Percentiles rank a stretch among this genome's conserved stretches.
phyloP scores from a whole-genome alignment of 2,888 invertebrate genomes.

The Orchesellides sinensis region DNA sequence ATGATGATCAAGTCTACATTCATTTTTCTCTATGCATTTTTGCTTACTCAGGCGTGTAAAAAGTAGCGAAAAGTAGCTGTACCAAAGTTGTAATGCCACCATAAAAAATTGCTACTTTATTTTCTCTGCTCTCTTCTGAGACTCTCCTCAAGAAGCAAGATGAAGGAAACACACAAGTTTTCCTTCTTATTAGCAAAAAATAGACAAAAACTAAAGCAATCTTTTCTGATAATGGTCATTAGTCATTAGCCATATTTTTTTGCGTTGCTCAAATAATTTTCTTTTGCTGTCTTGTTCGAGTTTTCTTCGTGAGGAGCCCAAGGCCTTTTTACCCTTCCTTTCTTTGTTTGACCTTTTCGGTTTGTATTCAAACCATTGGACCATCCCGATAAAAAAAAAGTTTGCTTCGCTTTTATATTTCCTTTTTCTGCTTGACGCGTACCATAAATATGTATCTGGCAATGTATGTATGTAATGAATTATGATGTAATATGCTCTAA shows the following conservation, averaged over 20 bases:
- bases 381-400: constrained; percentile 29
- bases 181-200: constrained; percentile 14
- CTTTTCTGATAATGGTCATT: constrained; percentile 41
- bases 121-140: too few species aligned
- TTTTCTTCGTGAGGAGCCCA: constrained; percentile 25
- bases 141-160: too few species aligned
- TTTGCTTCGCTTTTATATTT: neutral
- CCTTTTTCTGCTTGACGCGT: neutral
- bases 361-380: neutral
- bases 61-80: neutral
- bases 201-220: neutral
- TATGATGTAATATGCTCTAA: too few species aligned
- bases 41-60: constrained; percentile 53
- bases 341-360: constrained; percentile 2
- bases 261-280: constrained; percentile 7
- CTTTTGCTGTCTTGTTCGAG: neutral
- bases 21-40: constrained; percentile 43
- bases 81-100: neutral
- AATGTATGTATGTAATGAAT: neutral
- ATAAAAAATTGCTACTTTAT: too few species aligned
- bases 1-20: too few species aligned
- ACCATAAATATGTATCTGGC: neutral
- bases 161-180: too few species aligned
- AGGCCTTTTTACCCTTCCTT: constrained; percentile 39
- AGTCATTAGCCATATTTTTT: constrained; percentile 59